A percentile compares a stretch with the other conserved stretches of the same genome.
phyloP scores from a whole-genome alignment of 2,888 invertebrate species.

The Ichneumoninae sp. region DNA sequence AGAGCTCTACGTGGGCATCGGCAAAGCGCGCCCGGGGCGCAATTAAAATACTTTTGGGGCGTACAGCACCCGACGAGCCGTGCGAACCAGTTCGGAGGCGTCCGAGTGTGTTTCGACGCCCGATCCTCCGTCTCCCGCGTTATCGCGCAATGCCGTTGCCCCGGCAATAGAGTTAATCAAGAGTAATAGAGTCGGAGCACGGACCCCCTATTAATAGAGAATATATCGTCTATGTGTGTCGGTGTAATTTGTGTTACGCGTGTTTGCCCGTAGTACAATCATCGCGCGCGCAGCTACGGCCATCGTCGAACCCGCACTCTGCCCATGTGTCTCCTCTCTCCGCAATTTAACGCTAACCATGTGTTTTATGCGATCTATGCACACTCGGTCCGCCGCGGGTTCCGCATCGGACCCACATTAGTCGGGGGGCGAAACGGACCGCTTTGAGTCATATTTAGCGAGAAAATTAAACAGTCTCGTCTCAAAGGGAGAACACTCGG shows the following conservation, averaged over 20 bases:
- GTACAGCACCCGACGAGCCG: constrained; percentile 28
- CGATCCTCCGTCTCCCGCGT: constrained; percentile 62
- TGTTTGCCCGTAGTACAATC: neutral
- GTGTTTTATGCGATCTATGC: constrained; percentile 44
- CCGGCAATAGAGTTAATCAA: constrained; percentile 78
- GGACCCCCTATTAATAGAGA: constrained; percentile 77
- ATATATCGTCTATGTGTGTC: constrained; percentile 60
- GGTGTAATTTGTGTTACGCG: neutral
- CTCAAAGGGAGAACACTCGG: neutral
- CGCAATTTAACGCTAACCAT: constrained; percentile 48
- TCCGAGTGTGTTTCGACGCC: constrained; percentile 24
- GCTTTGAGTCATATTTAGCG: neutral
- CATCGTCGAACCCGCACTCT: constrained; percentile 22
- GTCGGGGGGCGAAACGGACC: neutral
- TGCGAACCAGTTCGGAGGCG: constrained; percentile 17
- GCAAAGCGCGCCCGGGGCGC: constrained; percentile 31
- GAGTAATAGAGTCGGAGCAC: constrained; percentile 75
- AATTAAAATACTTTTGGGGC: constrained; percentile 59
- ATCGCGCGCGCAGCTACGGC: constrained; percentile 5
- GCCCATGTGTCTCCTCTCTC: constrained; percentile 26
- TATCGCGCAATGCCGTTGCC: constrained; percentile 75
- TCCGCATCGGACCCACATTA: neutral
- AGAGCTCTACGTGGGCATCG: constrained; percentile 10
- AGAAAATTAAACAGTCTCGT: neutral
- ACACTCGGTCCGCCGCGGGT: neutral